Percentiles rank a stretch among this genome's conserved stretches.
These are phyloP conservation scores for Dynastes maya DNA, from an alignment of 2,888 invertebrate species.

Conservation along the genomic window DNA sequence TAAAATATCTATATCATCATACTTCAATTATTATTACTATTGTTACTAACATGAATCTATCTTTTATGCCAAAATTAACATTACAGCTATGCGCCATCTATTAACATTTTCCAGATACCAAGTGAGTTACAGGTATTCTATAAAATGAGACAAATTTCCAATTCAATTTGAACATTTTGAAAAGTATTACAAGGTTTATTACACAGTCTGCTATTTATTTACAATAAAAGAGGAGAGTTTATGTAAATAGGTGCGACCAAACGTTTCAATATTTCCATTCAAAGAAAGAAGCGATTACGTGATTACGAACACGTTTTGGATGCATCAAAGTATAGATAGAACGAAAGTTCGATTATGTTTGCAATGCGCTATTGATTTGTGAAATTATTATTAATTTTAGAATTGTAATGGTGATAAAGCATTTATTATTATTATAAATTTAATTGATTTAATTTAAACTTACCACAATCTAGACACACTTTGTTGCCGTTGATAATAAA, in stretches of 20 bases:
- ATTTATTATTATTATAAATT: background rate
- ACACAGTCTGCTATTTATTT: background rate
- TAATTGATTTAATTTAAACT: slow-evolving; percentile 41
- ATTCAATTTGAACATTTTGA: background rate
- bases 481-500: slow-evolving; percentile 66
- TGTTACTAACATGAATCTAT: no score
- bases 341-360: background rate
- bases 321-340: background rate
- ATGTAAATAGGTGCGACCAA: background rate
- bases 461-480: slow-evolving; percentile 65
- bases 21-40: no score
- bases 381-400: background rate
- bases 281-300: slow-evolving; percentile 19
- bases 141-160: background rate
- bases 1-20: no score
- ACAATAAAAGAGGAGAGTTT: background rate
- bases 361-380: background rate
- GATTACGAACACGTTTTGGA: slow-evolving; percentile 40
- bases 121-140: no score
- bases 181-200: slow-evolving; percentile 14
- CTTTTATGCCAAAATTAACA: no score
- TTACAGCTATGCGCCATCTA: no score
- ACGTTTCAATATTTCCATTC: slow-evolving; percentile 27
- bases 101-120: no score
- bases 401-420: background rate